phyloP scores from a whole-genome alignment of 2,888 invertebrate genomes.

The Lasius platythorax region DNA sequence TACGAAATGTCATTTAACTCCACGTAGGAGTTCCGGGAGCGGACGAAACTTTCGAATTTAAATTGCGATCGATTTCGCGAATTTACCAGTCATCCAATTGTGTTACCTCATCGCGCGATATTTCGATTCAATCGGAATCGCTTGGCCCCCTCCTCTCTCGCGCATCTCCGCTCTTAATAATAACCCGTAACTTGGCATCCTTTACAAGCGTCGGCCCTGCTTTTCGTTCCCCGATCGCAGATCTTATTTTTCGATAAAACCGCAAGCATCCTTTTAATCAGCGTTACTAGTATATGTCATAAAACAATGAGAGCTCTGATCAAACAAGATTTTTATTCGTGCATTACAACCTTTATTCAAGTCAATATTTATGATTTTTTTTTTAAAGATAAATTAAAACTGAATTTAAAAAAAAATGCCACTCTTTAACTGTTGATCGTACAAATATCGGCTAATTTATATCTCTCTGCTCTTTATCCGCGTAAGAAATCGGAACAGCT shows the following conservation, averaged over 20 bases:
- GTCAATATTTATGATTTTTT: neutral
- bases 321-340: neutral
- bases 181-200: conserved; percentile 14
- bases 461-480: conserved; percentile 11
- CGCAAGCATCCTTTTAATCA: conserved; percentile 13
- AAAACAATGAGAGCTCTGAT: conserved; percentile 12
- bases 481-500: conserved; percentile 73
- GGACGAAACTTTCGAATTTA: conserved; percentile 78
- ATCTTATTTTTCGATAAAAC: conserved; percentile 44
- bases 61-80: conserved; percentile 74
- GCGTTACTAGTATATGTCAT: neutral
- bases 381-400: conserved; percentile 2
- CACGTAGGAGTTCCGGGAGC: conserved; percentile 76
- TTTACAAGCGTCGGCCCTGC: conserved; percentile 4
- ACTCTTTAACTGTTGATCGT: neutral
- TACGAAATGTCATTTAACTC: conserved; percentile 73
- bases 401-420: neutral
- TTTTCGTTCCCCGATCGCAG: conserved; percentile 5
- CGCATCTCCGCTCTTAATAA: conserved; percentile 7
- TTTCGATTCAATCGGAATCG: conserved; percentile 61
- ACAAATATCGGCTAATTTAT: conserved; percentile 19
- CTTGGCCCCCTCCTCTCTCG: conserved; percentile 11
- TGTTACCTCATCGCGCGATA: conserved; percentile 67
- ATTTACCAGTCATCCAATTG: conserved; percentile 78
- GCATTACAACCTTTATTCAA: neutral